phyloP scores from a whole-genome alignment of 2,888 invertebrate genomes.

The Zhuqinia jingwanae region DNA sequence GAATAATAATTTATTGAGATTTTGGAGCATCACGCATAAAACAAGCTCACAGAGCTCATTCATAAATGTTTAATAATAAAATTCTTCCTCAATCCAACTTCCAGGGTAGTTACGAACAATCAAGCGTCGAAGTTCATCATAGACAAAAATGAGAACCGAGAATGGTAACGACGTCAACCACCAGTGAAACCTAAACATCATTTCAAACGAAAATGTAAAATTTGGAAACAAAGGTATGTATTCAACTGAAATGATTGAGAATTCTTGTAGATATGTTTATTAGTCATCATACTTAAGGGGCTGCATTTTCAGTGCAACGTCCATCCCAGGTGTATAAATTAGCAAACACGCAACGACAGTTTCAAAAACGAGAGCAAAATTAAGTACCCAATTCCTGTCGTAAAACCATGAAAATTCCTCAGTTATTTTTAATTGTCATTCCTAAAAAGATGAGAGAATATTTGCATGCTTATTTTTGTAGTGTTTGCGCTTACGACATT shows the following conservation, averaged over 20 bases:
- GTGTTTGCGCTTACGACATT: slow-evolving; percentile 91
- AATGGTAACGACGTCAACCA: slow-evolving; percentile 86
- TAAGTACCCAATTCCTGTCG: slow-evolving; percentile 75
- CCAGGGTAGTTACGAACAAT: slow-evolving; percentile 86
- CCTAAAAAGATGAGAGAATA: too few species aligned
- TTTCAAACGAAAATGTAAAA: slow-evolving; percentile 40
- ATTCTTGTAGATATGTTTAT: too few species aligned
- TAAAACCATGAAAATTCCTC: neutral
- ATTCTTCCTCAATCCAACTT: slow-evolving; percentile 88
- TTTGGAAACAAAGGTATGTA: too few species aligned
- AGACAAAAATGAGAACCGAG: slow-evolving; percentile 87
- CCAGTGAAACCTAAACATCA: slow-evolving; percentile 82
- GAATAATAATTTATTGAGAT: too few species aligned
- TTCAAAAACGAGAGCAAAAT: slow-evolving; percentile 80
- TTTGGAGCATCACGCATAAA: too few species aligned
- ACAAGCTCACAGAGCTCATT: neutral
- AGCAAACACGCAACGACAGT: slow-evolving; percentile 81
- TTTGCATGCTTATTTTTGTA: neutral
- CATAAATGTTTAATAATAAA: slow-evolving; percentile 84
- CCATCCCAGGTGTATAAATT: slow-evolving; percentile 81
- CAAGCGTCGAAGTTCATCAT: slow-evolving; percentile 88
- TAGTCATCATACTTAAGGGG: slow-evolving; percentile 79
- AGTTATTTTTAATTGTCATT: too few species aligned
- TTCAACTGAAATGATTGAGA: too few species aligned
- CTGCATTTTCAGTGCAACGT: slow-evolving; percentile 80